Evolutionary conservation across 2,888 invertebrate species (phyloP), one percentile per base, ranked within the genome.

Genomic region (Cephus runcator): DNA sequence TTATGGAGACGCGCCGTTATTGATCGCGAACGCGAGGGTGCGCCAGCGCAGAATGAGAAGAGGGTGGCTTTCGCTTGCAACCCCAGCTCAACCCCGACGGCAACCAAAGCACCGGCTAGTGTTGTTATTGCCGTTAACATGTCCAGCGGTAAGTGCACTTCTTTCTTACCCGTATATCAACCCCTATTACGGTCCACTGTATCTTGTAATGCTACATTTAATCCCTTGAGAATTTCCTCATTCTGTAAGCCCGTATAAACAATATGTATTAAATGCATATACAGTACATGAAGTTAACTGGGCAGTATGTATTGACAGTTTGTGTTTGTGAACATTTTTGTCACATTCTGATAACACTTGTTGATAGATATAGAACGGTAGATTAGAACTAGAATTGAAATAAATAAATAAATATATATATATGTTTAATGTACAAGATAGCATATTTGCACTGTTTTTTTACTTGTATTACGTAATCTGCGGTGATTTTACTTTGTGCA

Each of bases 111-210:
- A 31, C 71, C 84, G 85, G 85, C 79, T 81, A 83, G 83, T 85
- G 83, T 85, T 83, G 81, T 85, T 82, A 40, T 77, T 81, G 80
- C 85, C 83, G 81, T 81, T 80, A 85, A 83, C 76, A 89, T 89
- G 89, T 89, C 89, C 79, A 85, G 88, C 87, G 89, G 89, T 89
- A 87, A 86, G 89, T 88, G 76, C 76, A 77, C 76, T n/a, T 69
- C 56, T 56, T 56, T 23, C 56, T 56, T 56, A 23, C 56, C 23
- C 56, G 9, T 56, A 56, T 23, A 56, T 56, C 23, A 56, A 56
- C 9, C 56, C 56, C 23, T 6, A 23, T 56, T 23, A 56, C 9
- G 23, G 2, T 56, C 9, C 56, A 23, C 15, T 23, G 56, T 56
- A 56, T 56, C 23, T 56, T 9, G 9, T 56, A 23, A 56, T 56